Base-by-base conservation (phyloP, 2,797 vertebrate species). In the Myotis vivesi region DNA sequence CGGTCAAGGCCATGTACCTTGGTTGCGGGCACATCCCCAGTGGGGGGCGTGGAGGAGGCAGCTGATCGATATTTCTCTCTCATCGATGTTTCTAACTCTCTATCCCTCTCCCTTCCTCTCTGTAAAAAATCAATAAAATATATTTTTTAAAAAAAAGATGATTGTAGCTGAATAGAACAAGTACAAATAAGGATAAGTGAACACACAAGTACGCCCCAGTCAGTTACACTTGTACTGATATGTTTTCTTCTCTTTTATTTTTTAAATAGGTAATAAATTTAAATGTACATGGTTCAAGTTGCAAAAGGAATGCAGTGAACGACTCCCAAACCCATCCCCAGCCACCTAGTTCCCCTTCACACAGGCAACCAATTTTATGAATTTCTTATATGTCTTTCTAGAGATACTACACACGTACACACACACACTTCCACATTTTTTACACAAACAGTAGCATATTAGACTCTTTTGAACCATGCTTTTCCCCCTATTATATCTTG, bases 301-400 rank as follows among this genome's bases (percentile, higher is more conserved):
- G 80, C 44, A 92, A 84, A 38, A 46, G 8, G 5, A 59, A 64
- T 87, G 20, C 30, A 71, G 19, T 81, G 25, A 38, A 88, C 68
- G 4, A 87, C 36, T 91, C 28, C 66, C 30, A 86, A 25, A 46
- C 33, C 33, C 76, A 12, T 83, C 17, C 38, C 9, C 38, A 75
- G 36, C 15, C 64, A 82, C 36, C 62, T 79, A n/a, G 16, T 90
- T 94, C 77, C 3, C 33, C 85, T 80, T 92, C 49, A 66, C 11
- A 71, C 22, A 53, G 46, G 51, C 38, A 80, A 76, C 59, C 41
- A 77, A 3, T 87, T 88, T 91, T 84, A 79, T 25, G 62, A 59
- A 55, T 76, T 87, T 89, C 64, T 53, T 87, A 20, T 57, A 5
- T 87, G 13, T 91, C 62, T 85, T 97, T 94, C 38, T 76, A 90